Evolutionary conservation across 2,113 vertebrate species (phyloP), one percentile per base, ranked within the genome.

Genomic region (Callorhinus ursinus): DNA sequence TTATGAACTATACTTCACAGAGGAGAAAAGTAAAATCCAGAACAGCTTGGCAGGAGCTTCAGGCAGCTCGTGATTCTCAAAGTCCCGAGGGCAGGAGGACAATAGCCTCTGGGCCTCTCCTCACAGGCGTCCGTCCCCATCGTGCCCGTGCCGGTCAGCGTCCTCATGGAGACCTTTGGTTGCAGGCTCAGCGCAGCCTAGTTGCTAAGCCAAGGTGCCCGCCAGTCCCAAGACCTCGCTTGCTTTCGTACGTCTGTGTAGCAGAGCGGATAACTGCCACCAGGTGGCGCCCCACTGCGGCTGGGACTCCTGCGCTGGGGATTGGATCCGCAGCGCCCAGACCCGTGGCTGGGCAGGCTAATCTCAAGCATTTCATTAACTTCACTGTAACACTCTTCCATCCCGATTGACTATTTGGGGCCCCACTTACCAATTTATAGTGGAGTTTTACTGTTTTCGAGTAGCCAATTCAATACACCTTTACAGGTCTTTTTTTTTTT

Each of bases 241-340:
- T 21, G 71, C 79, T 51, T 86, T 81, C 79, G 16, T 71, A 28
- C 1, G 6, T 55, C 63, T 49, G 3, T 7, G 49, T 61, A 80
- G 71, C 74, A 81, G 42, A 95, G 57, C 0, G 4, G 4, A 69
- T 24, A 26, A 14, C 26, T 33, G 69, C 72, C 96, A 95, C 85
- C 19, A 91, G 76, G 69, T 90, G 94, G 95, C 63, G 39, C 77
- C 51, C 80, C 16, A 85, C 26, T 0, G 0, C 63, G 33, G 53
- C n/a, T 1, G 15, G 57, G 10, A 15, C 19, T 2, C 71, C 0
- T 0, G 0, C 0, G 11, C 0, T 0, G 1, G 1, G 11, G 18
- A 7, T 53, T n/a, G 72, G 28, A 5, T 31, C 21, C 7, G 33
- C 55, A 2, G 5, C 31, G 53, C 22, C 7, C 18, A 21, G 26